Percentiles rank a stretch among this genome's conserved stretches.
These are phyloP conservation scores for Eupristina koningsbergeri DNA, from an alignment of 1,140 invertebrate genomes.

Conservation along the genomic window DNA sequence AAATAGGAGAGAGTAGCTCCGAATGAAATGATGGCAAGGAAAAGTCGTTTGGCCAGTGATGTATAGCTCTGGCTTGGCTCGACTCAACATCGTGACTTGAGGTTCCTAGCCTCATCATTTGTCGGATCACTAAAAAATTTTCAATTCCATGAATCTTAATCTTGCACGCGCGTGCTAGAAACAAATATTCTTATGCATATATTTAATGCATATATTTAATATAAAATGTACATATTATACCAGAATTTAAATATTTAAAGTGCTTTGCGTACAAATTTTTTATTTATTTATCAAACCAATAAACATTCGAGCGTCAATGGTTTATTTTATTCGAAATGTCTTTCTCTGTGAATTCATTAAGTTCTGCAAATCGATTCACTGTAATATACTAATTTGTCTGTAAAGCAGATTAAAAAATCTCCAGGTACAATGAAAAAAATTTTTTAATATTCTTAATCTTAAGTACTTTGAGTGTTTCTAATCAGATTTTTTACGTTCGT, in stretches of 20 bases:
- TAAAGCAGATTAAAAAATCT: too few relatives aligned
- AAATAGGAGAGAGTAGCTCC: background rate
- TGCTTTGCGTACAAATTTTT: background rate
- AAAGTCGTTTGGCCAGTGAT: background rate
- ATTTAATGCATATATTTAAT: background rate
- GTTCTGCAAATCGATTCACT: background rate
- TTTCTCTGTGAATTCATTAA: too few relatives aligned
- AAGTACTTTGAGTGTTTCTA: too few relatives aligned
- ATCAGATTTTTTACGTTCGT: too few relatives aligned
- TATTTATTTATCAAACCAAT: too few relatives aligned
- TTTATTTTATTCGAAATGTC: background rate
- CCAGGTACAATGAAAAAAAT: too few relatives aligned
- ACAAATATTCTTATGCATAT: background rate
- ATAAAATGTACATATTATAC: background rate
- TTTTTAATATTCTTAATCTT: too few relatives aligned
- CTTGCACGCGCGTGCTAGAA: background rate
- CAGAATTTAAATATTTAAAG: background rate
- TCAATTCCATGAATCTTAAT: constrained; percentile 10
- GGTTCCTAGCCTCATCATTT: background rate
- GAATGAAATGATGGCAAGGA: background rate
- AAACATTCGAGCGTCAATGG: background rate
- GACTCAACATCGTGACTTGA: background rate
- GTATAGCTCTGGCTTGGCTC: background rate
- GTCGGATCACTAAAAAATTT: background rate
- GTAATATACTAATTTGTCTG: too few relatives aligned